phyloP scores from a whole-genome alignment of 2,113 vertebrate species.

The Epinephelus fuscoguttatus region DNA sequence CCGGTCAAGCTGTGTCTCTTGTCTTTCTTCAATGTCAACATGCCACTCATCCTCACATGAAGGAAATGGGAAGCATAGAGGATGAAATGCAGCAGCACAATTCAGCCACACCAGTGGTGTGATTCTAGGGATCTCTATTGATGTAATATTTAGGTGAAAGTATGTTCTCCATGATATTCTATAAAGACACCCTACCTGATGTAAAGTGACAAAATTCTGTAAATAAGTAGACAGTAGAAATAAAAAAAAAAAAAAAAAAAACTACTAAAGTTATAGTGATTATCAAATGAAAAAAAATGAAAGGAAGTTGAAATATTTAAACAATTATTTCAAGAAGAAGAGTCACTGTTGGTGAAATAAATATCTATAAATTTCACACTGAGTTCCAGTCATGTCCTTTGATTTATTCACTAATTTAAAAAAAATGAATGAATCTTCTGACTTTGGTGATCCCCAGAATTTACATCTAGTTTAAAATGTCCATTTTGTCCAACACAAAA shows the following conservation, averaged over 20 bases:
- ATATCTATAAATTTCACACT: too few relatives aligned
- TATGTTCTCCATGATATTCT: background rate
- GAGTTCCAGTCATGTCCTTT: background rate
- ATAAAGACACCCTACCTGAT: background rate
- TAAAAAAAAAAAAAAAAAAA: too few relatives aligned
- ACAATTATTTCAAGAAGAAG: too few relatives aligned
- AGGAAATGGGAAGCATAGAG: background rate
- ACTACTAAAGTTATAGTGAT: too few relatives aligned
- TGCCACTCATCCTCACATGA: background rate
- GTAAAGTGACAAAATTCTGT: background rate
- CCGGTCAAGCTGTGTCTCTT: background rate
- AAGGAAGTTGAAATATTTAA: too few relatives aligned
- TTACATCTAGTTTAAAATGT: background rate
- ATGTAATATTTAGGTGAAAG: background rate
- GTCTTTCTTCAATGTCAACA: conserved; percentile 8
- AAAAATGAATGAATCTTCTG: background rate
- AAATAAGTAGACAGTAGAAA: background rate
- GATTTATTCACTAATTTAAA: background rate
- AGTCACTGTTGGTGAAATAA: too few relatives aligned
- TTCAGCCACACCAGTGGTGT: background rate
- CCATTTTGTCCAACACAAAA: background rate
- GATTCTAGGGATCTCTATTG: background rate
- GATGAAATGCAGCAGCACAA: background rate
- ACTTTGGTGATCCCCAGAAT: too few relatives aligned
- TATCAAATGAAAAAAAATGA: too few relatives aligned